Base-by-base conservation (phyloP, 2,797 vertebrate genomes). In the Pseudocheirus occidentalis region DNA sequence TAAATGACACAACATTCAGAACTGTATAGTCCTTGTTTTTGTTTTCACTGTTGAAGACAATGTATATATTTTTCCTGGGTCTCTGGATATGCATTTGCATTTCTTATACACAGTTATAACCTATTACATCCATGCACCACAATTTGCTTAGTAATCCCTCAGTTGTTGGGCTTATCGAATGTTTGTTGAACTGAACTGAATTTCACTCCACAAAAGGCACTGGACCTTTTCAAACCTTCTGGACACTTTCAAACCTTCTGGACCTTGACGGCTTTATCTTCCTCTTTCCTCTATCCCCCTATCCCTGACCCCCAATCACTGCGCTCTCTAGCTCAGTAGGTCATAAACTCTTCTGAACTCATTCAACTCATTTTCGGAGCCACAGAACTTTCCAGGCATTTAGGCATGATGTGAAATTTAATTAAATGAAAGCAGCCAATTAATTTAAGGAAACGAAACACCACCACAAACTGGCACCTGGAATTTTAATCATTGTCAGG, bases 351-450 rank as follows among this genome's bases (percentile, higher is more conserved):
- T 95, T 52, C 11, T 13, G 16, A 95, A 92, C 56, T 81, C 92
- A 53, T 16, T 95, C 91, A 95, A 46, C 31, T 91, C 24, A 87
- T 95, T 56, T 54, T 94, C 55, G 59, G 12, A 95, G n/a, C 1
- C n/a, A 91, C 11, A 89, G 34, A 90, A 93, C 9, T 89, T 95
- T 59, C 40, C 94, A 87, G n/a, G 24, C 16, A 93, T 56, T 95
- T 57, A 59, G 28, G 34, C 46, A 91, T 31, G 52, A 81, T 55
- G 18, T 27, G 21, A 94, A 93, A 62, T 92, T 93, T 92, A 94
- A 94, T 73, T 62, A 95, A 93, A 59, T 94, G 91, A 95, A 94
- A 93, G 95, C 62, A 95, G 34, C 40, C 95, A 92, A 95, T 94
- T 97, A 97, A 96, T 31, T 73, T 66, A 94, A 94, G 46, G 92